These are phyloP conservation scores for Cyanocitta stelleri DNA, from an alignment of 2,113 vertebrate species.

Conservation along the genomic window DNA sequence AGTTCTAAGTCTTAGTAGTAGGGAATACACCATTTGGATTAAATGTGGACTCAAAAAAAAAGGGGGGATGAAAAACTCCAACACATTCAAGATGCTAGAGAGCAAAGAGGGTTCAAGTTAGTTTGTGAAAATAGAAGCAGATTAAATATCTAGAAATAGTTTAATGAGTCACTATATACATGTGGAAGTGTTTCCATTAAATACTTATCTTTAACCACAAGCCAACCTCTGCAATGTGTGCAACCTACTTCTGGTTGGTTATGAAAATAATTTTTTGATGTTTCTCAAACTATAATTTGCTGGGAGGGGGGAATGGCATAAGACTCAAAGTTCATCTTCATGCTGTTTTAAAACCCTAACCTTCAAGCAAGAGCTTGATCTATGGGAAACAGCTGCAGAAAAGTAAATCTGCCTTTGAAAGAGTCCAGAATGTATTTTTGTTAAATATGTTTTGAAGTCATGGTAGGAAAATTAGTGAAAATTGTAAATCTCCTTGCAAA, in stretches of 20 bases:
- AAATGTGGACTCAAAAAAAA: neutral
- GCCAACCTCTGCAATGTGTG: conserved; percentile 25
- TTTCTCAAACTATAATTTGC: conserved; percentile 62
- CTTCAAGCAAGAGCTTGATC: conserved; percentile 65
- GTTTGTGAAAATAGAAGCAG: conserved; percentile 24
- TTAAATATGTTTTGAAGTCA: conserved; percentile 71
- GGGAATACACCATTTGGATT: neutral
- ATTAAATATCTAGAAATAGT: conserved; percentile 54
- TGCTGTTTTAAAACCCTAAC: conserved; percentile 56
- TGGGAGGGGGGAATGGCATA: neutral
- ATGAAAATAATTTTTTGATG: conserved; percentile 57
- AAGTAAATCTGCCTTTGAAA: conserved; percentile 69
- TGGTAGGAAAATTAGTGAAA: conserved; percentile 74
- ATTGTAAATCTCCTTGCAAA: conserved; percentile 76
- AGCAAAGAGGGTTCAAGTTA: conserved; percentile 53
- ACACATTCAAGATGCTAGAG: conserved; percentile 50
- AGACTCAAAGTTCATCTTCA: conserved; percentile 62
- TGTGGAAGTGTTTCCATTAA: conserved; percentile 54
- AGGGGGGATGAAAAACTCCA: neutral
- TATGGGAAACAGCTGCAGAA: conserved; percentile 77
- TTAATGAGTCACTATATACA: conserved; percentile 38
- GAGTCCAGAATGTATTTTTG: conserved; percentile 49
- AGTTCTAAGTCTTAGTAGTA: neutral
- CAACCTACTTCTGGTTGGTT: conserved; percentile 43
- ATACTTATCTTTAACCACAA: conserved; percentile 42